Evolutionary conservation across 2,797 vertebrate species (phyloP), one percentile per base, ranked within the genome.

Genomic region (Limnodromus scolopaceus): DNA sequence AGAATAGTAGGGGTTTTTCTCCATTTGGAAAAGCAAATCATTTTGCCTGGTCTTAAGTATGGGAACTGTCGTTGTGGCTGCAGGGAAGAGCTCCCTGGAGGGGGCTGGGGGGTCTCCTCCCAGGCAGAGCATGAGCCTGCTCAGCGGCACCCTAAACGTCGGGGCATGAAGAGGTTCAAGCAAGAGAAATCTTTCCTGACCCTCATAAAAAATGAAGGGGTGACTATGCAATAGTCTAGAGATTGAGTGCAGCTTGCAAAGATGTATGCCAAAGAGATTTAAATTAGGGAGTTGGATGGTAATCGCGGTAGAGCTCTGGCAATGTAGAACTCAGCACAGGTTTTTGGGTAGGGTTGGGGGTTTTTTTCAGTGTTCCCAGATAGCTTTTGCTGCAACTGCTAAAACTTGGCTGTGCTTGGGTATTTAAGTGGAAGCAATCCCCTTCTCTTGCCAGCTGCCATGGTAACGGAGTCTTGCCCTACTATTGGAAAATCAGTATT

Each of bases 21-120:
- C 79, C 72, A 60, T 95, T 97, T 96, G 92, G 82, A 92, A 92
- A 95, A 95, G 85, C 85, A 95, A 95, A 97, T 95, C 48, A 89
- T 91, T 96, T 86, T 79, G 57, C 89, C 65, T 84, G 86, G 51
- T 75, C 70, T 92, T 80, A 76, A 91, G 41, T 15, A 55, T 27
- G 71, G 41, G 77, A 68, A 82, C 22, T 89, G 93, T 78, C 83
- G 75, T 25, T 61, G 57, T 92, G 86, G 80, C 92, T 51, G 78
- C 38, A 75, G 84, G 92, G 92, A 58, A 87, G 64, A 80, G 60
- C 78, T 95, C 90, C 85, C 89, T 38, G 78, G 61, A 80, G 82
- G 51, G 78, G 25, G 28, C 58, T 77, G 48, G 38, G 69, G 39
- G 65, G 34, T 66, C 17, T 66, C 51, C 70, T 91, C 80, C 25